A percentile compares a stretch with the other conserved stretches of the same genome.
Conservation (phyloP, 1,140 invertebrate genomes). For the Ceratoteleas bidentatus region DNA sequence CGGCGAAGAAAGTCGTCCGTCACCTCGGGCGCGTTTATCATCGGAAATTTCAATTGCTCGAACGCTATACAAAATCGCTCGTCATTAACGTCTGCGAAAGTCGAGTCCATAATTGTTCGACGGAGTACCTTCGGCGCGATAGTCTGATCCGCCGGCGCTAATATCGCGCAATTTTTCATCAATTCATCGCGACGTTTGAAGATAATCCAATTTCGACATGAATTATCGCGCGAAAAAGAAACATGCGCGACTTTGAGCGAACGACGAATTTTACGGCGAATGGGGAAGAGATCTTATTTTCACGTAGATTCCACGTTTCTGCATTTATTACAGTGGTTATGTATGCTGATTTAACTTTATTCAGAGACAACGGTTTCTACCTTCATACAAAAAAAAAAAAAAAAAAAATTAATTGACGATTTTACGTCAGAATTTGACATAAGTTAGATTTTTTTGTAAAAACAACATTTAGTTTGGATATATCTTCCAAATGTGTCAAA, state of each 20-base stretch:
- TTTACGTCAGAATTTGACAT: too few species aligned
- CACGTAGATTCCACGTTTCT: too few species aligned
- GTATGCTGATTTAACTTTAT: too few species aligned
- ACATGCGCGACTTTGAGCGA: constrained; percentile 23
- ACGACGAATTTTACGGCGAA: neutral
- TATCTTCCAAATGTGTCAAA: too few species aligned
- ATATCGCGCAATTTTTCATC: constrained; percentile 53
- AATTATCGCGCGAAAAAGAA: constrained; percentile 35
- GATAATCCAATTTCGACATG: constrained; percentile 48
- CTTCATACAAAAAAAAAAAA: too few species aligned
- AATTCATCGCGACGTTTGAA: constrained; percentile 36
- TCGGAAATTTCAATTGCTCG: constrained; percentile 4
- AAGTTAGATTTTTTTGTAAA: too few species aligned
- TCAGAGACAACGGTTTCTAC: too few species aligned
- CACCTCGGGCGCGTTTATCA: constrained; percentile 12
- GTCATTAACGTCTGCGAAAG: constrained; percentile 38
- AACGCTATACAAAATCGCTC: constrained; percentile 28
- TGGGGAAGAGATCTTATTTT: too few species aligned
- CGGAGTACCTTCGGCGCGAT: constrained; percentile 30
- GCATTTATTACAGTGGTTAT: too few species aligned
- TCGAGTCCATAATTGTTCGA: constrained; percentile 42
- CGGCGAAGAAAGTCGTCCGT: constrained; percentile 7
- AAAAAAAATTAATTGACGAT: too few species aligned
- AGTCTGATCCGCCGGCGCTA: constrained; percentile 40
- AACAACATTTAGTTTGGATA: too few species aligned